Base-by-base conservation (phyloP, 2,113 vertebrate species). In the Hucho hucho region DNA sequence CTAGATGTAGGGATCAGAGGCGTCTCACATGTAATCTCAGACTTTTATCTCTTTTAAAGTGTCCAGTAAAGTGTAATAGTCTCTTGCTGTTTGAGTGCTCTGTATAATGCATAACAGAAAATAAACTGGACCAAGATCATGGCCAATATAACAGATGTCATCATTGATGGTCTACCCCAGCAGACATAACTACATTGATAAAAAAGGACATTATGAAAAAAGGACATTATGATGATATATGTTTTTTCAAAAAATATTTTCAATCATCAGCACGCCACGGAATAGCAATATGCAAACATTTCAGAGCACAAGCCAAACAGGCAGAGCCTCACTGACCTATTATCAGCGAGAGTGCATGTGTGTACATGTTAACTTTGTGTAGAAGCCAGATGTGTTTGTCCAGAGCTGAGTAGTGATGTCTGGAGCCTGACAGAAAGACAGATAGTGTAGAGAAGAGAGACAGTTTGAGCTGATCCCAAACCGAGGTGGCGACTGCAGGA, bases 401-500 rank as follows among this genome's bases (percentile, higher is more conserved):
- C 5, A 14, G 64, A 28, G 22, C 2, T 26, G 64, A 29, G 64
- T 65, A 9, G 64, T 12, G 25, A 26, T 25, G 64, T 65, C 64
- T 65, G 26, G 64, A 65, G 24, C 22, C 64, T 26, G 64, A 65
- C n/a, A 65, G 25, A 28, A 12, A 65, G 63, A 64, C 7, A 12
- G 32, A 22, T 13, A 22, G n/a, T 7, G 16, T 29, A 43, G 18
- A 43, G 66, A 22, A 6, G 37, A 14, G 66, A 69, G 66, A 43
- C 66, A 37, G 28, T 43, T 32, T 37, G 20, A 43, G 29, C 28
- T 16, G 66, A 68, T 68, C 66, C 28, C 66, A 68, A 68, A 68
- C 18, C 7, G 66, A 43, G 66, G 66, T 68, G 66, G 66, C 25
- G 66, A 37, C 66, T n/a, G 29, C 32, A 65, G 64, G 16, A 65